These are phyloP conservation scores for Drosophila littoralis DNA, from an alignment of 1,140 invertebrate genomes.

Conservation along the genomic window DNA sequence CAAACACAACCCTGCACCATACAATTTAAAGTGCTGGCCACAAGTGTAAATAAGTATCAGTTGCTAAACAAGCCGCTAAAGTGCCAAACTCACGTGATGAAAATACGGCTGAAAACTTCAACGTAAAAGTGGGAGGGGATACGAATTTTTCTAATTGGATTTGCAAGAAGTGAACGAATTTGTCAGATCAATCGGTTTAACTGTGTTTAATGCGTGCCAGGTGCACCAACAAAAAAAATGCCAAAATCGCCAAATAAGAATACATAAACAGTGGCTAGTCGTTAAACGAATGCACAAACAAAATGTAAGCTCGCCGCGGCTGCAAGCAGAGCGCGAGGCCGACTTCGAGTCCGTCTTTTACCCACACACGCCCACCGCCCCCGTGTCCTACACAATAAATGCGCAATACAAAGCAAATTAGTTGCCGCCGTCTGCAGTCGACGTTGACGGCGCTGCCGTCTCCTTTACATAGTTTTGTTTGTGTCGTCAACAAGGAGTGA, in stretches of 20 bases:
- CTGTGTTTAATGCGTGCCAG: conserved; percentile 17
- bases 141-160: conserved; percentile 51
- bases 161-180: conserved; percentile 44
- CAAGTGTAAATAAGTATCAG: conserved; percentile 28
- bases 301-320: conserved; percentile 51
- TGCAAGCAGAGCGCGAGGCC: conserved; percentile 38
- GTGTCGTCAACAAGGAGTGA: conserved; percentile 27
- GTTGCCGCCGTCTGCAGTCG: conserved; percentile 51
- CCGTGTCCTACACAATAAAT: conserved; percentile 66
- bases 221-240: conserved; percentile 19
- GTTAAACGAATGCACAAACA: conserved; percentile 53
- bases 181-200: background rate
- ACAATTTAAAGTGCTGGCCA: conserved; percentile 39
- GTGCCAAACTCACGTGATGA: conserved; percentile 69
- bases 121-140: conserved; percentile 68
- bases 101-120: conserved; percentile 71
- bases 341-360: conserved; percentile 37
- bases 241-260: conserved; percentile 12
- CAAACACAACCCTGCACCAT: conserved; percentile 33
- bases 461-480: conserved; percentile 48
- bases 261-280: conserved; percentile 18
- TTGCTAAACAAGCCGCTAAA: conserved; percentile 10
- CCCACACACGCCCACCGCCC: conserved; percentile 14
- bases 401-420: conserved; percentile 72
- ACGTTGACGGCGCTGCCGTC: conserved; percentile 23